Conservation (phyloP, 2,113 vertebrate genomes). For the Channa maculata region DNA sequence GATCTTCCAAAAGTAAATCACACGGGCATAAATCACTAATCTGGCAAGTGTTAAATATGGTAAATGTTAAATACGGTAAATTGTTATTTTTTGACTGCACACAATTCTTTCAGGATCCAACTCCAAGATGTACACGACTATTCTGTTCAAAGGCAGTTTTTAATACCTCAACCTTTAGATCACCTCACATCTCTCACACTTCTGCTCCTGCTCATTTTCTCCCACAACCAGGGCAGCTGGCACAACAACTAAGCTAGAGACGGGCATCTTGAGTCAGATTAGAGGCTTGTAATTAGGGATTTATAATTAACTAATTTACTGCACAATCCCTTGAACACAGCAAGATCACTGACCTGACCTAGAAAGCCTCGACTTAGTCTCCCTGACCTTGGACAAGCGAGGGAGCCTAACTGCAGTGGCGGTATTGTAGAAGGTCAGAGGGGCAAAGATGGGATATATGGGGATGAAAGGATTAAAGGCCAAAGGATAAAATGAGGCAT, state of each 20-base stretch:
- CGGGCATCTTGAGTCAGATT: conserved; percentile 82
- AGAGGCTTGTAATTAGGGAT: conserved; percentile 85
- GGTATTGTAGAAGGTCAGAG: neutral
- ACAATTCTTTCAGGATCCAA: neutral
- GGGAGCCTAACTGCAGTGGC: neutral
- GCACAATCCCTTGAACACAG: conserved; percentile 70
- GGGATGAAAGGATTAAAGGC: conserved; percentile 3
- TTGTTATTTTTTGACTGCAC: too few species aligned
- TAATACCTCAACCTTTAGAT: neutral
- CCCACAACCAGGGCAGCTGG: conserved; percentile 74
- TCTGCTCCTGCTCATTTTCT: conserved; percentile 40
- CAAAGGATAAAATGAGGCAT: conserved; percentile 37
- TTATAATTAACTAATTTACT: conserved; percentile 89
- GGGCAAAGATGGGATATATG: conserved; percentile 5
- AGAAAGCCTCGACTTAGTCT: conserved; percentile 51
- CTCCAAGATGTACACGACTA: too few species aligned
- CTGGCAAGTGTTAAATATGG: too few species aligned
- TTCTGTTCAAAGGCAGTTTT: neutral
- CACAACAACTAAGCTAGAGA: conserved; percentile 79
- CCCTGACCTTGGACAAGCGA: conserved; percentile 37
- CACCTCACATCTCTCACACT: neutral
- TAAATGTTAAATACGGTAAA: too few species aligned
- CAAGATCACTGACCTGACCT: conserved; percentile 72
- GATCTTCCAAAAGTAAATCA: neutral
- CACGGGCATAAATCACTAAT: too few species aligned